Evolutionary conservation across 2,888 invertebrate genomes (phyloP), one percentile per base, ranked within the genome.

Genomic region (Dolichomitus sp.): DNA sequence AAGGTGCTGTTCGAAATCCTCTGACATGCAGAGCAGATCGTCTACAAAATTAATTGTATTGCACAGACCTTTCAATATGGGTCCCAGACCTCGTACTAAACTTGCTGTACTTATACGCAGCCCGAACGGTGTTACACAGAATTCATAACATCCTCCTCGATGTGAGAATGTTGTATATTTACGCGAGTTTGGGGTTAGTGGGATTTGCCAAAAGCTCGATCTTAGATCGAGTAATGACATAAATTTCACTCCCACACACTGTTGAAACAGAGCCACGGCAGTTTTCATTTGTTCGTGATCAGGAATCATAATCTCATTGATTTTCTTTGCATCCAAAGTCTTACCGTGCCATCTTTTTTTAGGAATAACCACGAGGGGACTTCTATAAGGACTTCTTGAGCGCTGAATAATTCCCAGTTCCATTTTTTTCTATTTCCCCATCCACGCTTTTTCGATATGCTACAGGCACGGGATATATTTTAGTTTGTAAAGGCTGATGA

Each of bases 161-260:
- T 48, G 45, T 12, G 7, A 7, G n/a, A 73, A 74, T 0, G 73
- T 63, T 0, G 69, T 73, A 33, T 73, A 63, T 4, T 73, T 40
- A 1, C 73, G 1, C 14, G 73, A 73, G 0, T 50, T 19, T 1
- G 50, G 37, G 0, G 5, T 52, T 0, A 73, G 4, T 4, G 57
- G 59, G 12, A 59, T 14, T n/a, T 72, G 72, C 59, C 72, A 72
- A 27, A 72, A 72, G 5, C 73, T 73, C 0, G 54, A 40, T 0
- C 54, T 14, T 17, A 61, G 9, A 14, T 73, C 61, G 0, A 61
- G n/a, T 2, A 50, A 48, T 3, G 61, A 61, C 61, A 73, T 48
- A 2, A 27, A 48, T 1, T 5, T 9, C 0, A 14, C 23, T 0
- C 48, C 27, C 0, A 23, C 11, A 19, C 48, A 73, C 19, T 61